Evolutionary conservation across 2,797 vertebrate genomes (phyloP).

Genomic region (Cebuella pygmaea): DNA sequence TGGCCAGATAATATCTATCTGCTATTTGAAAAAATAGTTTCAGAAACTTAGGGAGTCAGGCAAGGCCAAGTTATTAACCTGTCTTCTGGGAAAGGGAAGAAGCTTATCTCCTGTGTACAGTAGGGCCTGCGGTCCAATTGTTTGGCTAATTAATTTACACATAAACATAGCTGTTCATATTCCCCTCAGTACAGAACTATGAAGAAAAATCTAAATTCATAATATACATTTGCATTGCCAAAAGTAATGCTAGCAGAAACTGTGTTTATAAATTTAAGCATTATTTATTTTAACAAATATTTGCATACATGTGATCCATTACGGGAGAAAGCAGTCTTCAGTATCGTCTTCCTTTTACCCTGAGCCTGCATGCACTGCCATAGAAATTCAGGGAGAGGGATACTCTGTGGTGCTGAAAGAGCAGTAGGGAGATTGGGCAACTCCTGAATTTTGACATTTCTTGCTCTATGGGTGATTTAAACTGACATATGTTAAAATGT

Average conservation of each 20-base stretch:
- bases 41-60: constrained; percentile 72
- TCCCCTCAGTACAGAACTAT: not conserved
- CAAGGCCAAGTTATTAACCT: constrained; percentile 77
- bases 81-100: constrained; percentile 55
- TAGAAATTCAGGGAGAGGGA: not conserved
- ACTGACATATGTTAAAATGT: not conserved
- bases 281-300: not conserved
- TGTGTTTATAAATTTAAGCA: not conserved
- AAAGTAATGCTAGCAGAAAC: not conserved
- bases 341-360: not conserved
- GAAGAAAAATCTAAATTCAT: constrained; percentile 25
- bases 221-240: not conserved
- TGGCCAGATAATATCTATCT: constrained; percentile 40
- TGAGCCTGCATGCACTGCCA: accelerated
- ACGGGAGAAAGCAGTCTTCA: not conserved
- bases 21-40: constrained; percentile 70
- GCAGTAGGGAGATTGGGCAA: not conserved
- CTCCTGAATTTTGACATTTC: not conserved
- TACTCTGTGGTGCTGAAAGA: not conserved
- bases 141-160: constrained; percentile 70
- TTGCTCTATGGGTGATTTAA: not conserved
- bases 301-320: accelerated
- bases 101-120: constrained; percentile 44
- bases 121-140: not conserved
- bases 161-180: not conserved